Base-by-base conservation (phyloP, 2,888 invertebrate species). In the Platerodrilus igneus region DNA sequence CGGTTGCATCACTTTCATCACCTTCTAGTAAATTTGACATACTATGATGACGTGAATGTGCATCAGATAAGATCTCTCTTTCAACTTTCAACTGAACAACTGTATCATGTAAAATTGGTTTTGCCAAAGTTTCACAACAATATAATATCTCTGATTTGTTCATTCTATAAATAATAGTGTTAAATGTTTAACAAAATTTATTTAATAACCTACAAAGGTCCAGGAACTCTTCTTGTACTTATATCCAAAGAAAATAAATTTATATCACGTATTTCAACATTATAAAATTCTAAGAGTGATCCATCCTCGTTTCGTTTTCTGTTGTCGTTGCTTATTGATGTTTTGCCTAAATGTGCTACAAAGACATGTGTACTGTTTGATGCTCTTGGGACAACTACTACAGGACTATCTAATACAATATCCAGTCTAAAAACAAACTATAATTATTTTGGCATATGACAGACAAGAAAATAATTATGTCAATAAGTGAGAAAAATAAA, bases 341-440 rank as follows among this genome's bases (percentile, higher is more conserved):
- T 94, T 63, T 88, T 85, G 21, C 95, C 95, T 49, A 96, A 76
- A 74, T 93, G 93, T 9, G 90, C 91, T 22, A 95, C 88, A 53
- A 94, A 76, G 34, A 94, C 92, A 62, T 91, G 83, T 7, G 80
- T 60, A 65, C 90, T 91, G 51, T 76, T 76, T 17, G 83, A 78
- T 6, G 80, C 77, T 47, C 89, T 76, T 0, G 95, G 94, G 35
- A 95, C 68, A 40, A 95, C 86, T 50, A 95, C 77, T 25, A 95
- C 90, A 0, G 96, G 96, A 32, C 91, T 92, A 65, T 93, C 89
- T 54, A 95, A 72, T 45, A 88, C 77, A 31, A 93, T 75, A 64
- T 85, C 84, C 43, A 93, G 70, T 40, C 83, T 82, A 50, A 62
- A 59, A 41, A n/a, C n/a, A n/a, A n/a, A n/a, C n/a, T n/a, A n/a